These are phyloP conservation scores for Agonum fuliginosum DNA, from an alignment of 2,888 invertebrate species.

Conservation along the genomic window DNA sequence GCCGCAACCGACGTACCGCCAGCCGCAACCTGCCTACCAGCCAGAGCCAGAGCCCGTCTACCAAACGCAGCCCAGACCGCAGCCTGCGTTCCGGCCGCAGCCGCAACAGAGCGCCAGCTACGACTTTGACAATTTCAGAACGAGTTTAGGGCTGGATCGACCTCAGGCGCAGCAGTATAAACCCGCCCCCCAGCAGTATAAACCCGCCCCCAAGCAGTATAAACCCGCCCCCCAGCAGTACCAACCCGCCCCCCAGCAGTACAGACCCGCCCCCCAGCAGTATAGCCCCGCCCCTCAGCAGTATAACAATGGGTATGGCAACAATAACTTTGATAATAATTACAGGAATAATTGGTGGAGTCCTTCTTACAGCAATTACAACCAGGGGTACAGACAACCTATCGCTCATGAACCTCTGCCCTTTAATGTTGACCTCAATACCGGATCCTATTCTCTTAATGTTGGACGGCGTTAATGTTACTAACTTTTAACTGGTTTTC, in stretches of 20 bases:
- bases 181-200: conserved; percentile 63
- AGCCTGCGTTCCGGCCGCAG: conserved; percentile 67
- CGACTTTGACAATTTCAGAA: conserved; percentile 55
- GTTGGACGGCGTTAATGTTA: conserved; percentile 37
- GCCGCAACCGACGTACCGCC: conserved; percentile 64
- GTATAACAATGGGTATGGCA: conserved; percentile 45
- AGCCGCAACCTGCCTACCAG: conserved; percentile 65
- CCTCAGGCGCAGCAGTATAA: conserved; percentile 61
- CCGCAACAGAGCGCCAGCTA: conserved; percentile 71
- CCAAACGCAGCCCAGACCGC: conserved; percentile 69
- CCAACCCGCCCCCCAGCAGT: no score
- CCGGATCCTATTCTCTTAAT: conserved; percentile 50
- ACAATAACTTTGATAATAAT: conserved; percentile 27
- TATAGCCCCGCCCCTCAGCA: conserved; percentile 56
- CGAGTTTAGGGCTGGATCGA: conserved; percentile 56
- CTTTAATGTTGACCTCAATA: conserved; percentile 55
- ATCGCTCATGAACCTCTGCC: conserved; percentile 40
- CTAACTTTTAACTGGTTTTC: not conserved
- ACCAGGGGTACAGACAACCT: conserved; percentile 34
- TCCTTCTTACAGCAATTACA: conserved; percentile 46
- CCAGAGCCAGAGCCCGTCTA: conserved; percentile 63
- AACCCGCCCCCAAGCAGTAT: conserved; percentile 49
- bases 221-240: not conserved
- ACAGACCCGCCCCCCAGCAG: not conserved
- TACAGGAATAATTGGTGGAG: conserved; percentile 33